Conservation (phyloP, 2,888 invertebrate species). For the Brassicogethes aeneus region DNA sequence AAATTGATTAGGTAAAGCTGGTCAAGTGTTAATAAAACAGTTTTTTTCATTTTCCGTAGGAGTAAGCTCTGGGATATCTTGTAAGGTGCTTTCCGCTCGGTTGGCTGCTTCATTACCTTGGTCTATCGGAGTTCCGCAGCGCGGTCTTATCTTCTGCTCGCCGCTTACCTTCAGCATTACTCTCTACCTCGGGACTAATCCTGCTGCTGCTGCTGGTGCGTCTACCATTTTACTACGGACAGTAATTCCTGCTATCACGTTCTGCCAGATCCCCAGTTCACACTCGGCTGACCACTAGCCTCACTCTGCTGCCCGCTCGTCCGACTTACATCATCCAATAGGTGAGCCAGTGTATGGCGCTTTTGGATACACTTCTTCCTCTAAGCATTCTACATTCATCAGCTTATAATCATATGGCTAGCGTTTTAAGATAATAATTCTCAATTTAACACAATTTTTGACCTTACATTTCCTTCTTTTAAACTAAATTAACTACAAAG, state of each 20-base stretch:
- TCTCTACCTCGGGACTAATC: constrained; percentile 34
- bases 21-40: constrained; percentile 29
- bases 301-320: not conserved
- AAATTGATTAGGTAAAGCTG: constrained; percentile 36
- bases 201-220: constrained; percentile 36
- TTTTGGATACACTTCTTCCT: too few relatives aligned
- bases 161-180: constrained; percentile 30
- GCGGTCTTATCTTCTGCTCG: constrained; percentile 31
- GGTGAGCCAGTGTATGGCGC: not conserved
- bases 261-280: constrained; percentile 36
- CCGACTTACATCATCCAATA: constrained; percentile 2
- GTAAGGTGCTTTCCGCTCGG: constrained; percentile 21
- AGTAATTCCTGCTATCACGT: constrained; percentile 41
- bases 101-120: constrained; percentile 35
- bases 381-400: too few relatives aligned
- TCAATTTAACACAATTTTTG: too few relatives aligned
- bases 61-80: not conserved
- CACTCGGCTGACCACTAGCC: constrained; percentile 25
- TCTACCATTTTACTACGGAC: constrained; percentile 39
- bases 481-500: too few relatives aligned
- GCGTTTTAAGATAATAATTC: too few relatives aligned
- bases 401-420: too few relatives aligned
- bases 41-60: constrained; percentile 16
- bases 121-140: constrained; percentile 31
- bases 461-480: too few relatives aligned